Base-by-base conservation (phyloP, 2,888 invertebrate species). In the Leptodirus hochenwartii region DNA sequence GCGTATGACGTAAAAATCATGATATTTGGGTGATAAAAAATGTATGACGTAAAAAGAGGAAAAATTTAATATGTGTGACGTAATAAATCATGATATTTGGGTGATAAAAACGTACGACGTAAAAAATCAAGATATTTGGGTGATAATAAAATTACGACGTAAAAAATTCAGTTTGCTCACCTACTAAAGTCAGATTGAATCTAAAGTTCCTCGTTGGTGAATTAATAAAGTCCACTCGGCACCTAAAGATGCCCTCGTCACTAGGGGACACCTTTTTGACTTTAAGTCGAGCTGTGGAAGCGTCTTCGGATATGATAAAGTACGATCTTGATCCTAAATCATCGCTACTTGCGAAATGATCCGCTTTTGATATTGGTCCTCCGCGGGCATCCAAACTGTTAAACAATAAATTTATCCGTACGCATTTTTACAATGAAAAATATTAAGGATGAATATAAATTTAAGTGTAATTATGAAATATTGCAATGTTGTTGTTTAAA, bases 221-320 rank as follows among this genome's bases (percentile, higher is more conserved):
- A 54, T 85, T 77, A 36, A 77, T 68, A 49, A 85, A 90, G 59
- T 90, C 88, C 39, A 88, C 78, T 41, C 88, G 64, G 53, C 88
- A 88, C 33, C 88, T 64, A 53, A 84, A 90, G 22, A 81, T 58
- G 3, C 87, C 88, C 43, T 82, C 80, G 45, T 88, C 87, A 15
- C 66, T 64, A 24, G 62, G 54, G 32, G 67, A 67, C 34, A 81
- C 77, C 44, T 72, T 68, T 46, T 72, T 69, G 40, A 84, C 70
- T 40, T 72, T 70, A 25, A 84, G 61, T 40, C 74, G 71, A 5
- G 81, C 77, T 45, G 70, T 73, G 42, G 76, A 69, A 10, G 73
- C 68, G 42, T 69, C 67, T 46, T 75, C 75, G 34, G 74, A 69
- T 17, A 71, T 71, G 41, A 69, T 61, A 53, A 82, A 81, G 56